Evolutionary conservation across 2,797 vertebrate genomes (phyloP).

Genomic region (Sibirionetta formosa): DNA sequence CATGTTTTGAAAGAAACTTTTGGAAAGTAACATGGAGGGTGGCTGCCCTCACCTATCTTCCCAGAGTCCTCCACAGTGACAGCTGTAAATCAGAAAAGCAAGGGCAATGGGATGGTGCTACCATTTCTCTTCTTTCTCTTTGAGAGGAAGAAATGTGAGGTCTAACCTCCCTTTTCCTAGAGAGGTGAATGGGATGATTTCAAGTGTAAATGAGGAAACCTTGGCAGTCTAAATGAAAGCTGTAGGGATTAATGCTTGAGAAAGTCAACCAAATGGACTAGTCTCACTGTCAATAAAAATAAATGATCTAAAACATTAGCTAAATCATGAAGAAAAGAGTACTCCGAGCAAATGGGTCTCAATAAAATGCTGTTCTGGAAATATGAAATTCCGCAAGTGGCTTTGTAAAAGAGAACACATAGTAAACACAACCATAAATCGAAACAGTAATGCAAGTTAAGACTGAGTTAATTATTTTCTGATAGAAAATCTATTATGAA

Average conservation of each 20-base stretch:
- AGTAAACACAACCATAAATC: neutral
- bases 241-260: slow-evolving; percentile 24
- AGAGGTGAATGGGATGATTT: neutral
- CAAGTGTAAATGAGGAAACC: neutral
- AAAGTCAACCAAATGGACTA: slow-evolving; percentile 29
- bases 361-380: neutral
- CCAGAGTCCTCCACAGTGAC: neutral
- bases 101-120: neutral
- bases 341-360: neutral
- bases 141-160: neutral
- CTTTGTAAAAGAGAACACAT: neutral
- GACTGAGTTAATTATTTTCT: slow-evolving; percentile 17
- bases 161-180: slow-evolving; percentile 11
- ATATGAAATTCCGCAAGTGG: neutral
- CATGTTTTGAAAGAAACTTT: neutral
- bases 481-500: neutral
- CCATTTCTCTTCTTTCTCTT: neutral
- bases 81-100: neutral
- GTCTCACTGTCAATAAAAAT: slow-evolving; percentile 49
- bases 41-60: neutral
- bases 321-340: slow-evolving; percentile 26
- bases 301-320: neutral
- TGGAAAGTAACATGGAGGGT: neutral
- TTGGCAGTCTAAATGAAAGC: neutral
- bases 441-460: slow-evolving; percentile 14